phyloP scores from a whole-genome alignment of 1,140 invertebrate species.

The Diuraphis noxia region DNA sequence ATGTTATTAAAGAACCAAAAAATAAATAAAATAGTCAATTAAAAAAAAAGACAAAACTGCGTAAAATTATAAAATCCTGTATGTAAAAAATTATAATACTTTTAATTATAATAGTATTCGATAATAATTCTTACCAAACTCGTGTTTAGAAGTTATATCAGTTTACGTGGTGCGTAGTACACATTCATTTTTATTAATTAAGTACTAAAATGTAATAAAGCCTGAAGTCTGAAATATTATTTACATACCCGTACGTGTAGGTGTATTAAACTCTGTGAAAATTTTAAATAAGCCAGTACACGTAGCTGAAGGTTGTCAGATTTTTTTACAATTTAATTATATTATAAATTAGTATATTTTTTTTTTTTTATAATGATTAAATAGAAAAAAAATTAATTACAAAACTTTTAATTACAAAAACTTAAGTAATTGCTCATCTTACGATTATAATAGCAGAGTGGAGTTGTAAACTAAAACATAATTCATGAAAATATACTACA shows the following conservation, averaged over 20 bases:
- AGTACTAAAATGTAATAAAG: neutral
- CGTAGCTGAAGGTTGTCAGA: neutral
- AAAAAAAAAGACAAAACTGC: neutral
- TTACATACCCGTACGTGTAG: neutral
- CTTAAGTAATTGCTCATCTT: neutral
- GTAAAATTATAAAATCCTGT: neutral
- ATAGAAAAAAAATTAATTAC: neutral
- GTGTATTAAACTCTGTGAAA: neutral
- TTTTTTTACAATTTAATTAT: neutral
- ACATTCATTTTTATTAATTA: neutral
- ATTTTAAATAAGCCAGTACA: neutral
- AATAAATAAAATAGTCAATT: neutral
- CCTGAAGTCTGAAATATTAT: neutral
- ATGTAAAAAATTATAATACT: neutral
- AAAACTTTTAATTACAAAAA: slow-evolving; percentile 34
- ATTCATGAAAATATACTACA: neutral
- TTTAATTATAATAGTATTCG: neutral
- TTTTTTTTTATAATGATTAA: slow-evolving; percentile 10
- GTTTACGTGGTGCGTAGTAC: neutral
- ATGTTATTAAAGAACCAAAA: neutral
- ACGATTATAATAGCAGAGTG: neutral
- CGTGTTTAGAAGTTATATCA: neutral
- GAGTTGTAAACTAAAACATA: neutral
- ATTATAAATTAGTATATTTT: neutral
- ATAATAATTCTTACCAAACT: neutral